Base-by-base conservation (phyloP, 2,113 vertebrate genomes). In the Pachypanchax playfairii region DNA sequence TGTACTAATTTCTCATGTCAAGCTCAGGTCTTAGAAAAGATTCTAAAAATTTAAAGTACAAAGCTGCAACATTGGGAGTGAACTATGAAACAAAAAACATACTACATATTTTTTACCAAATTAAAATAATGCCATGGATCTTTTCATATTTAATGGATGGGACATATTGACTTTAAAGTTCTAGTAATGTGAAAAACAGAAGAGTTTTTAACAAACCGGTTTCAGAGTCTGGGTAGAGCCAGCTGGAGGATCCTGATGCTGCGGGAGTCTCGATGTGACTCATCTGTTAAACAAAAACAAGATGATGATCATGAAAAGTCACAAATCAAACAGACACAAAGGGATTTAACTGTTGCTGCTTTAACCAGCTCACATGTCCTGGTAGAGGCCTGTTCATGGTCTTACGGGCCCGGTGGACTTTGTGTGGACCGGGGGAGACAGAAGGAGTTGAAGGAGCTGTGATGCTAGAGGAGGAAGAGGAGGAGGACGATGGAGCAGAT, bases 371-470 rank as follows among this genome's bases (percentile, higher is more conserved):
- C 49, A 96, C 93, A 93, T 94, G 94, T 18, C 86, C 90, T 3
- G 72, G 71, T 15, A 90, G 85, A 2, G 93, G 93, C 54, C 94
- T 92, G 73, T 93, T 92, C 92, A 96, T 96, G 59, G 95, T 96
- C 81, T 96, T 96, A 33, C 95, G 89, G 0, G 95, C 95, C 4
- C 95, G 79, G 73, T 96, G 95, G 67, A 96, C 88, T 81, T 95
- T 95, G 29, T 91, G 87, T 20, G 88, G 70, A 2, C 85, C 81
- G 20, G 77, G 57, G 0, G 84, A 86, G 25, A 82, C 64, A 3
- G 91, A 79, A 0, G 90, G 84, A 6, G 88, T 73, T 31, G 90
- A 68, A 78, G 90, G 89, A 70, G 83, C 73, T 70, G 83, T 10
- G 8, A 7, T 6, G 3, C n/a, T 62, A 65, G 88, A 89, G 85